Evolutionary conservation across 2,888 invertebrate species (phyloP).

Genomic region (Sinohyriopsis cumingii): DNA sequence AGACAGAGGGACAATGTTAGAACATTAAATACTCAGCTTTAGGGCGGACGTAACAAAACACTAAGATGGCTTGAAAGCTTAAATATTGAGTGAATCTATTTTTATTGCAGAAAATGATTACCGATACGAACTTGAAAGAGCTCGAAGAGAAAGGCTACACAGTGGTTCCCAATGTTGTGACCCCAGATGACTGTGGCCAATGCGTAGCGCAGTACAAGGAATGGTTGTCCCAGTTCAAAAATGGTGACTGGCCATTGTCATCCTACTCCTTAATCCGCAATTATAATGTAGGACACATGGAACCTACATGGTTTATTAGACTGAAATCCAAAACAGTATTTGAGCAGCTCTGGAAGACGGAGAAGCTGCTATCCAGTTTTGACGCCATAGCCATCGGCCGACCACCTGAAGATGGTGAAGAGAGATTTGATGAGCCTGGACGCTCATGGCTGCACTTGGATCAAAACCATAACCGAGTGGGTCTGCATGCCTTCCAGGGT

Average conservation of each 20-base stretch:
- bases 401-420: conserved; percentile 60
- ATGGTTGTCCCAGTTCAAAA: conserved; percentile 51
- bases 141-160: conserved; percentile 52
- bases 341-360: conserved; percentile 59
- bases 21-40: too few species aligned
- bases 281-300: conserved; percentile 55
- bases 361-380: conserved; percentile 57
- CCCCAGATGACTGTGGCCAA: conserved; percentile 42
- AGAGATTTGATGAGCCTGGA: conserved; percentile 32
- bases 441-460: conserved; percentile 60
- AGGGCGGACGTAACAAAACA: too few species aligned
- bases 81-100: too few species aligned
- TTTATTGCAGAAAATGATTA: conserved; percentile 18
- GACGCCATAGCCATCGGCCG: conserved; percentile 64
- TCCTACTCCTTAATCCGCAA: conserved; percentile 53
- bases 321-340: conserved; percentile 57
- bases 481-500: conserved; percentile 61
- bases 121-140: conserved; percentile 28
- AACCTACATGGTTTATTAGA: conserved; percentile 57
- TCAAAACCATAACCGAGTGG: conserved; percentile 49
- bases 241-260: conserved; percentile 44
- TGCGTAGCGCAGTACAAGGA: conserved; percentile 39
- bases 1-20: too few species aligned
- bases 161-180: conserved; percentile 46
- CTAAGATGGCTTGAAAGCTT: too few species aligned